These are phyloP conservation scores for Acronicta psi DNA, from an alignment of 2,888 invertebrate genomes.

Conservation along the genomic window DNA sequence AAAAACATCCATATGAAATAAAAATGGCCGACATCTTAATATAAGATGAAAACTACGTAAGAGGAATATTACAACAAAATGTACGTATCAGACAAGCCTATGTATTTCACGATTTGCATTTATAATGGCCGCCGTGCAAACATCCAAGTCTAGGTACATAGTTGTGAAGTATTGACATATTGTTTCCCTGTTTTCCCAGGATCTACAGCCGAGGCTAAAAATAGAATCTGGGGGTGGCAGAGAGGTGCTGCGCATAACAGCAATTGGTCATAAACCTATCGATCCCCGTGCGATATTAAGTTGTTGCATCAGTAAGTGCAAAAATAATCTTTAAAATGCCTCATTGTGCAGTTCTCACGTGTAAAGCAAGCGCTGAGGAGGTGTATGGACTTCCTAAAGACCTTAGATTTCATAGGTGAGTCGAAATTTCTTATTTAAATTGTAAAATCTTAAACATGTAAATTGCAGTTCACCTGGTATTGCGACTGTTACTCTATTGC, in stretches of 20 bases:
- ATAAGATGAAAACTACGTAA: neutral
- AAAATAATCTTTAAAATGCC: conserved; percentile 29
- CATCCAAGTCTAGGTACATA: neutral
- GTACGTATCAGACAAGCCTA: neutral
- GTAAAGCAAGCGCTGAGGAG: neutral
- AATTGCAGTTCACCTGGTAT: conserved; percentile 26
- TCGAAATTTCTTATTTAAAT: conserved; percentile 8
- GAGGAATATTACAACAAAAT: neutral
- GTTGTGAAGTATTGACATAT: conserved; percentile 38
- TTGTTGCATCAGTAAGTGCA: conserved; percentile 6
- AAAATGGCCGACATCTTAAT: neutral
- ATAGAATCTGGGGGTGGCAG: conserved; percentile 44
- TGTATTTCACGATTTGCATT: conserved; percentile 14
- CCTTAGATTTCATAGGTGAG: conserved; percentile 23
- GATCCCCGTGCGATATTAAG: conserved; percentile 49
- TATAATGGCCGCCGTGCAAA: neutral
- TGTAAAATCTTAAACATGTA: neutral
- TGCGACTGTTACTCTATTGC: conserved; percentile 29
- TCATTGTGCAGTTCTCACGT: conserved; percentile 17
- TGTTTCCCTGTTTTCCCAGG: conserved; percentile 42
- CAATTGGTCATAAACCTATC: conserved; percentile 47
- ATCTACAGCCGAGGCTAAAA: conserved; percentile 26
- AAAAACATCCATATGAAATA: too few species aligned
- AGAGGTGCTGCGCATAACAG: conserved; percentile 43
- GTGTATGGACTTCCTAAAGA: accelerated